Conservation (phyloP, 1,140 invertebrate genomes). For the Drosophila chauvacae region DNA sequence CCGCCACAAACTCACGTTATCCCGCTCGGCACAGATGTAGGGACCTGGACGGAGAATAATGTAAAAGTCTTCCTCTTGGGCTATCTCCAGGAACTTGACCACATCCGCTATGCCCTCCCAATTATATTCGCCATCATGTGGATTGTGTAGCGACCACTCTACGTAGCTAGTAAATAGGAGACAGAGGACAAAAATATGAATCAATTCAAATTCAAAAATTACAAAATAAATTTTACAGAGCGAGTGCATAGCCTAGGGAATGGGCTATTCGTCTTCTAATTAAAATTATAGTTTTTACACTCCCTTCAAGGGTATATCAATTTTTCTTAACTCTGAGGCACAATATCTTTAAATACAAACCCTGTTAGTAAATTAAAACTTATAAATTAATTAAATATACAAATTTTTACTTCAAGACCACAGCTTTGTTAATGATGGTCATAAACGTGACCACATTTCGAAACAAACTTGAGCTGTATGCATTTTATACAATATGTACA, state of each 20-base stretch:
- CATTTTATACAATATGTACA: neutral
- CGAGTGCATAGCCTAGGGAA: too few relatives aligned
- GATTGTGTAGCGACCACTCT: conserved; percentile 97
- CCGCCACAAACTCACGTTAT: conserved; percentile 84
- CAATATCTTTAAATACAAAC: too few relatives aligned
- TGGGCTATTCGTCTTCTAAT: too few relatives aligned
- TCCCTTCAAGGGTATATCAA: too few relatives aligned
- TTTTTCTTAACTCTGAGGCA: too few relatives aligned
- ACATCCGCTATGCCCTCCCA: conserved; percentile 93
- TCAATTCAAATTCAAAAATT: too few relatives aligned
- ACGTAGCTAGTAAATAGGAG: conserved; percentile 92
- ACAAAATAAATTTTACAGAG: too few relatives aligned
- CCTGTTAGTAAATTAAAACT: too few relatives aligned
- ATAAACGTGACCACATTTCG: neutral
- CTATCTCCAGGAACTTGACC: conserved; percentile 90
- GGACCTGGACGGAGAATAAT: conserved; percentile 96
- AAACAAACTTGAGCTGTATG: neutral
- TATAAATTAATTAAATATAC: too few relatives aligned
- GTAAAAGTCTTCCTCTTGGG: conserved; percentile 91
- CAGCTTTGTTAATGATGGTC: neutral
- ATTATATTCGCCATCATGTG: conserved; percentile 88
- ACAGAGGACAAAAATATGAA: too few relatives aligned
- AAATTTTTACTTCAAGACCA: neutral
- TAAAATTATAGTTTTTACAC: too few relatives aligned
- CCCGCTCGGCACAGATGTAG: conserved; percentile 95